phyloP scores from a whole-genome alignment of 2,113 vertebrate species.

The Passerina amoena region DNA sequence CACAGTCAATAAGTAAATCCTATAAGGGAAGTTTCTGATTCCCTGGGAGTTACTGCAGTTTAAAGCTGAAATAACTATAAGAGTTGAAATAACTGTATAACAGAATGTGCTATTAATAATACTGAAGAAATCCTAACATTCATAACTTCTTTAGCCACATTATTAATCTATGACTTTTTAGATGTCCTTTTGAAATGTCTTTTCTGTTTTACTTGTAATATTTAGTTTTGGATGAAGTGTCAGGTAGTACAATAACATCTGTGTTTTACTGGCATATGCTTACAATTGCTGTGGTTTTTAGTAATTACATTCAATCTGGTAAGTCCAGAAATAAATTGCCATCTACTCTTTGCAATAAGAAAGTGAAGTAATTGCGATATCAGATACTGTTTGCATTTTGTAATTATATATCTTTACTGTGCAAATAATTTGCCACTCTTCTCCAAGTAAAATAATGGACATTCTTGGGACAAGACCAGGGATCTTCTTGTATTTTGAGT shows the following conservation, averaged over 20 bases:
- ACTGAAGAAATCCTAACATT: background rate
- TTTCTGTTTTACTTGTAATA: background rate
- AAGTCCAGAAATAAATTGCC: slow-evolving; percentile 14
- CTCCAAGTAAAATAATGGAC: background rate
- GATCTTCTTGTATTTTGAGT: background rate
- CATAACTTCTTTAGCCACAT: background rate
- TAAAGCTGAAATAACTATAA: background rate
- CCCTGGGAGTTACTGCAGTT: background rate
- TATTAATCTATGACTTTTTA: background rate
- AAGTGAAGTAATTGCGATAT: background rate
- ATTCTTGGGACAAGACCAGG: background rate
- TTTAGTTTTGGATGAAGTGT: background rate
- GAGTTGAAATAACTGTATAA: background rate
- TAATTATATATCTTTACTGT: background rate
- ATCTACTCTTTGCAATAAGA: background rate
- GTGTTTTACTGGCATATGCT: background rate
- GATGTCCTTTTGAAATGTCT: background rate
- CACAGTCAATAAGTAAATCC: background rate
- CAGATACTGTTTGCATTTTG: background rate
- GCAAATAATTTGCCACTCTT: background rate
- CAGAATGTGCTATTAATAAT: background rate
- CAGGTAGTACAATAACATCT: background rate
- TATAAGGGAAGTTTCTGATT: background rate
- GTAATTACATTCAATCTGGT: slow-evolving; percentile 9
- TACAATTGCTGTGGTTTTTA: background rate